A percentile compares a stretch with the other conserved stretches of the same genome.
Evolutionary conservation across 2,113 vertebrate species (phyloP).

Genomic region (Chaenogobius annularis): DNA sequence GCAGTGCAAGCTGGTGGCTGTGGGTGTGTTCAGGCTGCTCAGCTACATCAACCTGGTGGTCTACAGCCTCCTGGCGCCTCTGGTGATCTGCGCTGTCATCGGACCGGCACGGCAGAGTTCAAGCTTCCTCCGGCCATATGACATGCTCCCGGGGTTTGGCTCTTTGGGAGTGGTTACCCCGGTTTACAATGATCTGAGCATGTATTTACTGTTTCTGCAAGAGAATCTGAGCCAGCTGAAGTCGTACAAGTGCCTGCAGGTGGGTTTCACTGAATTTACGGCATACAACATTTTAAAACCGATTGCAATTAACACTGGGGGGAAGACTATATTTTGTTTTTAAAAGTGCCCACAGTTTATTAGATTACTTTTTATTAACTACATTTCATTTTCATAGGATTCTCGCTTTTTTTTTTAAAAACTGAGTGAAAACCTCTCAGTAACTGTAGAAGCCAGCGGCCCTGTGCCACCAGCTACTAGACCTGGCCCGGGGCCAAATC

Average conservation of each 20-base stretch:
- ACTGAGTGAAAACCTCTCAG: too few relatives aligned
- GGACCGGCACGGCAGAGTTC: slow-evolving; percentile 81
- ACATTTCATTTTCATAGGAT: too few relatives aligned
- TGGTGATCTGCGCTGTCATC: slow-evolving; percentile 81
- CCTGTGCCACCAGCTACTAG: too few relatives aligned
- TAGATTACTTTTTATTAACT: too few relatives aligned
- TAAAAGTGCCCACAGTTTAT: too few relatives aligned
- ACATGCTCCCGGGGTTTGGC: slow-evolving; percentile 88
- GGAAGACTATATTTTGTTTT: too few relatives aligned
- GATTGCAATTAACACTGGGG: too few relatives aligned
- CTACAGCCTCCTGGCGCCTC: slow-evolving; percentile 80
- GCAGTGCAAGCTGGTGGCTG: slow-evolving; percentile 92
- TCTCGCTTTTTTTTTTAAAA: too few relatives aligned
- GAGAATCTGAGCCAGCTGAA: slow-evolving; percentile 94
- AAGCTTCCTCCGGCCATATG: slow-evolving; percentile 85
- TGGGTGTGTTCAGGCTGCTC: slow-evolving; percentile 90
- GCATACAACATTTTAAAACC: not conserved
- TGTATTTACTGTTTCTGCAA: slow-evolving; percentile 91
- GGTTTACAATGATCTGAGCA: slow-evolving; percentile 87
- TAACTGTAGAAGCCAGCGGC: too few relatives aligned
- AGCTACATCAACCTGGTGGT: slow-evolving; percentile 88
- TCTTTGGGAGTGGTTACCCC: slow-evolving; percentile 80
- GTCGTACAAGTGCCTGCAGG: slow-evolving; percentile 92
- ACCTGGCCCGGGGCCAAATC: too few relatives aligned
- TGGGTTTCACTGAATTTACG: slow-evolving; percentile 33